Base-by-base conservation (phyloP, 2,113 vertebrate genomes). In the Peucedramus taeniatus region DNA sequence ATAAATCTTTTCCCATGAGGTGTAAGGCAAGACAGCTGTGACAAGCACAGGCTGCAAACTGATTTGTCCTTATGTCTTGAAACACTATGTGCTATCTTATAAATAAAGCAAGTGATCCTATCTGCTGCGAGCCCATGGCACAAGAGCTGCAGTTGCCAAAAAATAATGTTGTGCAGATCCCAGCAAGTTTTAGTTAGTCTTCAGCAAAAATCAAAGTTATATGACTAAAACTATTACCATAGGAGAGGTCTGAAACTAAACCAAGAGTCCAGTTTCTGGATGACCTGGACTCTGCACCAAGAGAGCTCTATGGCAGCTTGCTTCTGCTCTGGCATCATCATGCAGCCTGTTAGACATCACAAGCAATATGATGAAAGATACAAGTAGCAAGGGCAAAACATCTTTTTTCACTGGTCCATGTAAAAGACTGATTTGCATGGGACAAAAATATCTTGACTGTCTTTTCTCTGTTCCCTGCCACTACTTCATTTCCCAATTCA, bases 1-100 rank as follows among this genome's bases (percentile, higher is more conserved):
- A 94, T 93, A 94, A 72, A 94, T 80, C 82, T 87, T 85, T 22
- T 79, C 92, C 83, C 82, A 90, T 37, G 57, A 96, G 71, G 71
- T 88, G 60, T 53, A 92, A 93, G 49, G 65, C 82, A 93, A 90
- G 63, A 79, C 61, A 88, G 90, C 61, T 64, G 53, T 35, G 57
- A 90, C 85, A 90, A 83, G 45, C 59, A 83, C 16, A 42, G 40
- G 45, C 45, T 80, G 42, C 54, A 68, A 37, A 23, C 14, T 37
- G 19, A 60, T 37, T 78, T 82, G 53, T 93, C 57, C 81, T 82
- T 64, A 26, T 1, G 4, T 61, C 75, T 84, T 47, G 23, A 88
- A 88, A 95, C 40, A 57, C 57, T 63, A 13, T 37, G 44, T 31
- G 30, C 65, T n/a, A 44, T 17, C 40, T 60, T 35, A 60, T 2